Base-by-base conservation (phyloP, 2,888 invertebrate species). In the Lapara coniferarum region DNA sequence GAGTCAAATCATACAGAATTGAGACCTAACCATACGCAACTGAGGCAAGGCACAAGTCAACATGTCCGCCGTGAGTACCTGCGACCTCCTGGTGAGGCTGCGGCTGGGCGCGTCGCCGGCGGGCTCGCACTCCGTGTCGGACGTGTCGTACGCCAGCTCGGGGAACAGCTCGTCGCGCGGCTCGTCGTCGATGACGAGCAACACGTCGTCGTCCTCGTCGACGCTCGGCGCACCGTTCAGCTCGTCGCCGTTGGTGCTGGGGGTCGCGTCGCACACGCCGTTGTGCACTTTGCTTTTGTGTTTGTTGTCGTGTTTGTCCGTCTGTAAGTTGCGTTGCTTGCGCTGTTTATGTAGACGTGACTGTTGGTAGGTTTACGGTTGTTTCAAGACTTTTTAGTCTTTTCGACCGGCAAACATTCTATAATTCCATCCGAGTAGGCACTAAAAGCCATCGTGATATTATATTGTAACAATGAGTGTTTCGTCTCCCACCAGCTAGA, bases 151-250 rank as follows among this genome's bases (percentile, higher is more conserved):
- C 53, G 91, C 83, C 71, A 94, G 85, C 80, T 94, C 94, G 66
- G 94, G 94, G 85, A 91, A 94, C 84, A 89, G 77, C 72, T 93
- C 93, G 79, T 93, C 93, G 19, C 83, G 81, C 69, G 82, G 85
- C 70, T 75, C 79, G 77, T 88, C 88, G 67, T 85, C 82, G 67
- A 83, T 82, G 71, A 89, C 84, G 74, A 85, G 82, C 77, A 80
- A 81, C 72, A 78, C 87, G 71, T 85, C 85, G 66, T 84, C 85
- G 66, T 85, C 87, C 55, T 82, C 85, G 55, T 85, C 83, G 67
- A 84, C 87, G 85, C 89, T 91, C 82, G 86, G 87, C 81, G 85
- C 84, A 79, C 85, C 85, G 75, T 83, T 84, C 53, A 77, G 69
- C 30, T 73, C 76, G 69, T 80, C 79, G 51, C 80, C 77, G 77